phyloP scores from a whole-genome alignment of 2,113 vertebrate genomes.

The Willisornis vidua region DNA sequence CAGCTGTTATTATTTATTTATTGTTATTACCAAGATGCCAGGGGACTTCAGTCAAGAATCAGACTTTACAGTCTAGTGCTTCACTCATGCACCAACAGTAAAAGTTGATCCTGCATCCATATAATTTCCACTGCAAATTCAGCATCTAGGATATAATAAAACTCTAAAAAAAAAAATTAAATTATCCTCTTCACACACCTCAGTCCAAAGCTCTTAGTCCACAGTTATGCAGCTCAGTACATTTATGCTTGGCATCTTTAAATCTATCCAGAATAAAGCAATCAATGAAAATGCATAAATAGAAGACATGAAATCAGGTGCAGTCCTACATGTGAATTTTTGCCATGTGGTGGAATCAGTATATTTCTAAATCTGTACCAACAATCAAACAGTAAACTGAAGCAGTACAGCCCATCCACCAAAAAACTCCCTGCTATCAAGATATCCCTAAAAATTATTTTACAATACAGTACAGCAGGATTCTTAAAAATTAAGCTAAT shows the following conservation, averaged over 20 bases:
- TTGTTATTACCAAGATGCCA: not conserved
- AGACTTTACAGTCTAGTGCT: slow-evolving; percentile 31
- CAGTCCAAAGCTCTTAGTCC: not conserved
- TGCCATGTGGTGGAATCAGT: not conserved
- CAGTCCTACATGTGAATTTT: not conserved
- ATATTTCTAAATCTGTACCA: not conserved
- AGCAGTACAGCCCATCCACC: not conserved
- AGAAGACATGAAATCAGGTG: not conserved
- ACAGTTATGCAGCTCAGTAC: not conserved
- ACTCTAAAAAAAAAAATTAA: not conserved
- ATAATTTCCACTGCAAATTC: not conserved
- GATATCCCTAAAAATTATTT: not conserved
- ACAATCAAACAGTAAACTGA: not conserved
- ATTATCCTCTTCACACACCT: not conserved
- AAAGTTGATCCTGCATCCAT: not conserved
- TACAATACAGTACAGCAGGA: not conserved
- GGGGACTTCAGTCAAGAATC: slow-evolving; percentile 6
- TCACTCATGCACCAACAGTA: not conserved
- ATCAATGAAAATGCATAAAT: not conserved
- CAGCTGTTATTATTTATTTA: slow-evolving; percentile 55
- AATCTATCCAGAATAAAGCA: not conserved
- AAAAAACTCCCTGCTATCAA: not conserved
- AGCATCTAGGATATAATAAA: not conserved
- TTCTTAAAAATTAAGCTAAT: not conserved
- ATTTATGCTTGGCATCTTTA: not conserved